Percentiles rank a stretch among this genome's conserved stretches.
These are phyloP conservation scores for Rhombomys opimus DNA, from an alignment of 2,113 vertebrate species.

Conservation along the genomic window DNA sequence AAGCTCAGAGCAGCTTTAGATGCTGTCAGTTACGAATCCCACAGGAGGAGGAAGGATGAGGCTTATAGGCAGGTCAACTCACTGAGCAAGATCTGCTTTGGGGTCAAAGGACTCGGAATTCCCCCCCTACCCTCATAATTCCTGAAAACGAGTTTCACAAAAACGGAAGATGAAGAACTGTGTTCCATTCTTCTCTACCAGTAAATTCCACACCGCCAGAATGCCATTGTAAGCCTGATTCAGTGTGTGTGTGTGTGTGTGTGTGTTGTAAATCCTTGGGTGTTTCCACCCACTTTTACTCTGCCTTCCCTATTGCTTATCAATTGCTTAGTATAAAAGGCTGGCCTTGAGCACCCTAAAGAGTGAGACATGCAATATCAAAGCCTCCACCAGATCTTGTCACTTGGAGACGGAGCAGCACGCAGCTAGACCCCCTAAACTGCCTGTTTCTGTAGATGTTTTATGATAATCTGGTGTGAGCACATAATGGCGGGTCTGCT, in stretches of 20 bases:
- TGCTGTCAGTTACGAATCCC: conserved; percentile 28
- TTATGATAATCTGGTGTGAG: neutral
- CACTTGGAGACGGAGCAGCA: neutral
- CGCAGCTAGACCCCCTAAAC: neutral
- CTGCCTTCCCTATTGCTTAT: neutral
- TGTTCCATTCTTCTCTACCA: neutral
- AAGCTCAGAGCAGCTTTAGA: neutral
- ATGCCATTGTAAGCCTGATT: neutral
- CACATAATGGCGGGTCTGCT: neutral
- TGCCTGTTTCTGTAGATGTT: neutral
- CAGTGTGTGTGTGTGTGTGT: no score
- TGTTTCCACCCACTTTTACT: conserved; percentile 22
- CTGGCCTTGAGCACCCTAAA: neutral
- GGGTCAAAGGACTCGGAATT: neutral
- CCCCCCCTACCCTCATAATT: neutral
- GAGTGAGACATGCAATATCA: neutral
- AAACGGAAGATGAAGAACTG: neutral
- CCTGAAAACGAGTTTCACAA: neutral
- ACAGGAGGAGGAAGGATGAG: neutral
- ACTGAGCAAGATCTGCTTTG: neutral
- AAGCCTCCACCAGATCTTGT: fast-evolving
- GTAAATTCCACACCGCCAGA: neutral
- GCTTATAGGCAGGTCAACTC: neutral
- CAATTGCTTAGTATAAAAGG: neutral
- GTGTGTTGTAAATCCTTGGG: neutral